phyloP scores from a whole-genome alignment of 2,797 vertebrate genomes.

The Anas bahamensis region DNA sequence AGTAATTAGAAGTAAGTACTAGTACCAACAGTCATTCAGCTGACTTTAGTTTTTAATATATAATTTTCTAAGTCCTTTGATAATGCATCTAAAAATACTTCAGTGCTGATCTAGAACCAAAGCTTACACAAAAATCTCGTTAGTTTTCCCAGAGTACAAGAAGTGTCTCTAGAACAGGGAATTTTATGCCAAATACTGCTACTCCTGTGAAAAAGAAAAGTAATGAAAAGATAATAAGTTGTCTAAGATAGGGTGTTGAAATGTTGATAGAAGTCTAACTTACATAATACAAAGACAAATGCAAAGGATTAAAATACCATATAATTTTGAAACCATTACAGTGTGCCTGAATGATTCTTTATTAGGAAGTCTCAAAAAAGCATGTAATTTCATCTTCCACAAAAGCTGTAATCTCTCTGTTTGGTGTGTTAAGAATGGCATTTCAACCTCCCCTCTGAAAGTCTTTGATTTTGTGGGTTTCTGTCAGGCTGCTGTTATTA shows the following conservation, averaged over 20 bases:
- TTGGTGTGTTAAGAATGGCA: conserved; percentile 35
- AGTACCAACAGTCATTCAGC: not conserved
- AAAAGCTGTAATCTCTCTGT: conserved; percentile 27
- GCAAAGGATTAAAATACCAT: conserved; percentile 38
- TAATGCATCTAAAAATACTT: not conserved
- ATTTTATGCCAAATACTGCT: not conserved
- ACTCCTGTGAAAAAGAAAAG: not conserved
- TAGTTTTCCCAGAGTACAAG: not conserved
- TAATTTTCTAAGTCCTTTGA: not conserved
- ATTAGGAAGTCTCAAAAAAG: conserved; percentile 34
- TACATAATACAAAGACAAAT: conserved; percentile 47
- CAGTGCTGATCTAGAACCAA: not conserved
- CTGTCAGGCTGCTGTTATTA: conserved; percentile 20
- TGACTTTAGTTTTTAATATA: not conserved
- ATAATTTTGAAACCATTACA: conserved; percentile 46
- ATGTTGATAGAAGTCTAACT: conserved; percentile 50
- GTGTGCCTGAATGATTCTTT: conserved; percentile 30
- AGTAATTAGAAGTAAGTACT: not conserved
- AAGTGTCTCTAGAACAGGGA: not conserved
- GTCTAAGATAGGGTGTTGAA: not conserved
- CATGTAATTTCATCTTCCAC: conserved; percentile 24
- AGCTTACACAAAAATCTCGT: not conserved
- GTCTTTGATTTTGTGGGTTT: conserved; percentile 24
- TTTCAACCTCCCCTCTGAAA: conserved; percentile 32
- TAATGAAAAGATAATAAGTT: conserved; percentile 16